Conservation (phyloP, 2,888 invertebrate genomes). For the Lepidocyrtoides sp. region DNA sequence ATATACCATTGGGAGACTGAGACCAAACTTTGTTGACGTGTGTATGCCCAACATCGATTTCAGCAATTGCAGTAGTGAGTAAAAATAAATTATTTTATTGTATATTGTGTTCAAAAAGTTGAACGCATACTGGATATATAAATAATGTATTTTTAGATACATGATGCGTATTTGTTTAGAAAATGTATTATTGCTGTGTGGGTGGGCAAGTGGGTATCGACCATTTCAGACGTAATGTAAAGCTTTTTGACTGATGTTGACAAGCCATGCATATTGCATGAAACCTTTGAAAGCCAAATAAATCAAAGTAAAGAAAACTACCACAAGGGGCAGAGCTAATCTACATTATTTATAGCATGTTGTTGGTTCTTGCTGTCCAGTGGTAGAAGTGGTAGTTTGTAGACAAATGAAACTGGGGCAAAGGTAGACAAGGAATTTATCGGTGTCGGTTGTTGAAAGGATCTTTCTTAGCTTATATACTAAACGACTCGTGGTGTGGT, state of each 20-base stretch:
- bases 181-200: conserved; percentile 1
- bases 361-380: neutral
- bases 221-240: no score
- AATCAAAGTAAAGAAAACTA: conserved; percentile 29
- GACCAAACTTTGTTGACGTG: conserved; percentile 97
- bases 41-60: conserved; percentile 93
- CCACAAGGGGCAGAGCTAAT: no score
- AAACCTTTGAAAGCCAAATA: conserved; percentile 34
- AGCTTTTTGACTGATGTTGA: conserved; percentile 46
- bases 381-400: neutral
- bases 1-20: conserved; percentile 95
- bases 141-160: no score
- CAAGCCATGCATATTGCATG: conserved; percentile 54
- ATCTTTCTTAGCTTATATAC: neutral
- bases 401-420: conserved; percentile 52
- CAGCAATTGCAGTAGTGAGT: conserved; percentile 84
- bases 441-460: neutral
- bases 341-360: conserved; percentile 22
- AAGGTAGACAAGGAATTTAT: conserved; percentile 13
- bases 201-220: no score
- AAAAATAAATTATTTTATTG: no score
- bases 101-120: no score
- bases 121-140: no score
- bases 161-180: no score
- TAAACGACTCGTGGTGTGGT: no score